Evolutionary conservation across 2,797 vertebrate genomes (phyloP).

Genomic region (Petrocephalus schoutedeni): DNA sequence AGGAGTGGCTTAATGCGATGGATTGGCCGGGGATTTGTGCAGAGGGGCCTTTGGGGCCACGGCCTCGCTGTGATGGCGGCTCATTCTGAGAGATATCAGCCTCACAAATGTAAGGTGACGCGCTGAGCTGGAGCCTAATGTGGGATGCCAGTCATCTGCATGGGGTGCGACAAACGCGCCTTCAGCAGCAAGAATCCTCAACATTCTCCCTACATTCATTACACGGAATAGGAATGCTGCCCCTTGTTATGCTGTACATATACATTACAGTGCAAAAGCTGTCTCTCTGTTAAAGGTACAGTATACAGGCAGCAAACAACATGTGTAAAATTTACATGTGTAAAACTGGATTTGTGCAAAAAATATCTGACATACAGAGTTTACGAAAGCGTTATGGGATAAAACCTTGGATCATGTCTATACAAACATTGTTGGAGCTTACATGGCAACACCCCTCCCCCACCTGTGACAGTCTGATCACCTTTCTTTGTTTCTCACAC

Average conservation of each 20-base stretch:
- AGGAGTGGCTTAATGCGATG: not conserved
- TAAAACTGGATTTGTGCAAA: not conserved
- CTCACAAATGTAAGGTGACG: slow-evolving; percentile 83
- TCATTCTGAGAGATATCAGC: slow-evolving; percentile 73
- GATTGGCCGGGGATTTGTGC: not conserved
- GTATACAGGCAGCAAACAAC: not conserved
- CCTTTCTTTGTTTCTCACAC: too few species aligned
- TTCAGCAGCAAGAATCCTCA: not conserved
- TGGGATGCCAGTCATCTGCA: slow-evolving; percentile 66
- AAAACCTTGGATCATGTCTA: too few species aligned
- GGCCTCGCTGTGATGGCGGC: slow-evolving; percentile 27
- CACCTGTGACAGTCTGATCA: too few species aligned
- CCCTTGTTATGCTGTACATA: not conserved
- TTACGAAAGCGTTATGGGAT: not conserved
- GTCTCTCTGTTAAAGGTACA: not conserved
- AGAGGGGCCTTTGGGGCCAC: not conserved
- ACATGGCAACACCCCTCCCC: too few species aligned
- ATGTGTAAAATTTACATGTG: not conserved
- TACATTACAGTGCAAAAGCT: too few species aligned
- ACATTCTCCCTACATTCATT: not conserved
- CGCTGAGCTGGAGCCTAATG: slow-evolving; percentile 82
- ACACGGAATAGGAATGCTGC: not conserved
- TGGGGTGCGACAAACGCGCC: not conserved
- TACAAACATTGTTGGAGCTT: too few species aligned
- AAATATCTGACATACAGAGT: not conserved